Conservation (phyloP, 2,113 vertebrate species). For the Nanorana parkeri region DNA sequence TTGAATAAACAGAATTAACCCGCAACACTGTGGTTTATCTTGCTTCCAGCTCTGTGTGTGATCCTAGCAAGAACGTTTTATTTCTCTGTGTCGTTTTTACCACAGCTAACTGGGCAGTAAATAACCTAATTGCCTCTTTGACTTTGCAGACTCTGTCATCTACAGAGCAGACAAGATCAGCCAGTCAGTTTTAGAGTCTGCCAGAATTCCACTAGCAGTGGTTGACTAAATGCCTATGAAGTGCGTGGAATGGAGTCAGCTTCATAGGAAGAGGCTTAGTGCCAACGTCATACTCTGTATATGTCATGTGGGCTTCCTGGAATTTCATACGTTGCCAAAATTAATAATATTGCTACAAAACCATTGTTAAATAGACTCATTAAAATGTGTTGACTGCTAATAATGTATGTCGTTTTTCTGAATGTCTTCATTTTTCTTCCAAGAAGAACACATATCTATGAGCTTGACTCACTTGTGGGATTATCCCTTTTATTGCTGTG, state of each 20-base stretch:
- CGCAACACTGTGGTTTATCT: conserved; percentile 28
- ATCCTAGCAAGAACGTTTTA: conserved; percentile 21
- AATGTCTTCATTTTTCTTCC: too few species aligned
- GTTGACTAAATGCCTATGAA: conserved; percentile 18
- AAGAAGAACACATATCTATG: too few species aligned
- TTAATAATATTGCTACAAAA: too few species aligned
- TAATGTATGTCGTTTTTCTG: too few species aligned
- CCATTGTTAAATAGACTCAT: too few species aligned
- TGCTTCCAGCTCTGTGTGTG: conserved; percentile 39
- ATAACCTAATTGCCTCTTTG: conserved; percentile 29
- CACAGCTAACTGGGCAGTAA: conserved; percentile 31
- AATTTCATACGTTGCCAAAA: background rate
- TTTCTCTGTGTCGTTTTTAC: conserved; percentile 12
- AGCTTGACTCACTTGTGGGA: too few species aligned
- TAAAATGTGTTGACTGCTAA: too few species aligned
- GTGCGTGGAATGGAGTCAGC: conserved; percentile 19
- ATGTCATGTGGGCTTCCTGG: background rate
- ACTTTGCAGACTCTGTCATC: conserved; percentile 20
- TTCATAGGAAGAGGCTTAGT: conserved; percentile 10
- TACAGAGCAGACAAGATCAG: conserved; percentile 23
- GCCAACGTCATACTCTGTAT: conserved; percentile 8
- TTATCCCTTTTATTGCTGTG: too few species aligned
- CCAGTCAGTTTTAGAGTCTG: background rate
- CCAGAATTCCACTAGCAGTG: conserved; percentile 21
- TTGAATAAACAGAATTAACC: conserved; percentile 36